Percentiles rank a stretch among this genome's conserved stretches.
Conservation (phyloP, 2,113 vertebrate genomes). For the Octodon degus region DNA sequence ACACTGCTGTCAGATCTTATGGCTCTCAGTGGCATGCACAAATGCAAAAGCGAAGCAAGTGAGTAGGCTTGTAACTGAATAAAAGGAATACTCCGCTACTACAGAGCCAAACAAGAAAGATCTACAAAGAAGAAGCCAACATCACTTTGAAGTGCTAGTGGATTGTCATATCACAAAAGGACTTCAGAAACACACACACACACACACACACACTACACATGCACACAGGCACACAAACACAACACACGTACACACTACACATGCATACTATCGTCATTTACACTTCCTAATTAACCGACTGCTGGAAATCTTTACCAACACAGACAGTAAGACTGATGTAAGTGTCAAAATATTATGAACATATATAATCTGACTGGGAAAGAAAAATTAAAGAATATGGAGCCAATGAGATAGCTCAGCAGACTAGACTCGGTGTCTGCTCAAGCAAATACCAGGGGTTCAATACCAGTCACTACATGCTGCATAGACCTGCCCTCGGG, state of each 20-base stretch:
- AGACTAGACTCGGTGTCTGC: too few species aligned
- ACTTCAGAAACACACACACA: not conserved
- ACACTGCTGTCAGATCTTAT: not conserved
- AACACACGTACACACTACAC: not conserved
- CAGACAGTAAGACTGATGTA: not conserved
- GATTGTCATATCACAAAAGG: not conserved
- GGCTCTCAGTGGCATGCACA: not conserved
- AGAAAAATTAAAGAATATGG: not conserved
- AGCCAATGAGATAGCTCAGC: too few species aligned
- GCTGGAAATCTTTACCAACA: not conserved
- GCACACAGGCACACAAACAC: not conserved
- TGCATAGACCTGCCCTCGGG: too few species aligned
- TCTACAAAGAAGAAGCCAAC: not conserved
- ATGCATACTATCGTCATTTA: not conserved
- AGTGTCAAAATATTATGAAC: not conserved
- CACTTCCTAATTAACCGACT: not conserved
- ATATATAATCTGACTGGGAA: not conserved
- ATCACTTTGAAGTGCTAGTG: not conserved
- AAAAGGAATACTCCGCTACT: not conserved
- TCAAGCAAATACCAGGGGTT: too few species aligned
- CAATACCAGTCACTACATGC: too few species aligned
- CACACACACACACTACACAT: too few species aligned
- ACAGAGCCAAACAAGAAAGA: not conserved
- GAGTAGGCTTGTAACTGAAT: not conserved
- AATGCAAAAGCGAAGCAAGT: not conserved